Evolutionary conservation across 30 jellyfish, hydroid and myxozoan species (phyloP).

Genomic region (Hydractinia echinata): DNA sequence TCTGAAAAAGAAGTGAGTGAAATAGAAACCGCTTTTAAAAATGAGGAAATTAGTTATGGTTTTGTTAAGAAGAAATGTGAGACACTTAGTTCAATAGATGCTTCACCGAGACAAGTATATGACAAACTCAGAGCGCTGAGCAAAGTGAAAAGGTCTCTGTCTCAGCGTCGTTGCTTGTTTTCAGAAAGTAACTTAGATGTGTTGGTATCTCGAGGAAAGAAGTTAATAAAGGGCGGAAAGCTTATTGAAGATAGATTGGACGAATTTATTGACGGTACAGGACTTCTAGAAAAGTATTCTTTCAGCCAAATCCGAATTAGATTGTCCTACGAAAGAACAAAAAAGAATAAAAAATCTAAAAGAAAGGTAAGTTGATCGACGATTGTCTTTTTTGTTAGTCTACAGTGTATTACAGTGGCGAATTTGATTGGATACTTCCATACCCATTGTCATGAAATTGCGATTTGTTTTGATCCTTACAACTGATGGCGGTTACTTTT

Average conservation of each 20-base stretch:
- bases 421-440: too few species aligned
- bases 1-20: neutral
- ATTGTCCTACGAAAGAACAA: neutral
- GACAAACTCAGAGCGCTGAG: neutral
- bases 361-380: too few species aligned
- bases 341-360: too few species aligned
- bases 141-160: too few species aligned
- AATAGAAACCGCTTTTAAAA: neutral
- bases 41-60: neutral
- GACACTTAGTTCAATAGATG: too few species aligned
- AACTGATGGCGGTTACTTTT: too few species aligned
- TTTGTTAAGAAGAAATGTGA: too few species aligned
- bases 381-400: too few species aligned
- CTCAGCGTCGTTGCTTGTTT: too few species aligned
- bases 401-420: too few species aligned
- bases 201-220: neutral
- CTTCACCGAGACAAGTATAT: conserved; percentile 10
- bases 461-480: too few species aligned
- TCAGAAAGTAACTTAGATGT: neutral
- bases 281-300: conserved; percentile 9
- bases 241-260: neutral
- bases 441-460: too few species aligned
- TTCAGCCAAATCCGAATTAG: neutral
- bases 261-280: neutral
- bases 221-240: conserved; percentile 4